Conservation (phyloP, 2,797 vertebrate genomes). For the Aplochiton taeniatus region DNA sequence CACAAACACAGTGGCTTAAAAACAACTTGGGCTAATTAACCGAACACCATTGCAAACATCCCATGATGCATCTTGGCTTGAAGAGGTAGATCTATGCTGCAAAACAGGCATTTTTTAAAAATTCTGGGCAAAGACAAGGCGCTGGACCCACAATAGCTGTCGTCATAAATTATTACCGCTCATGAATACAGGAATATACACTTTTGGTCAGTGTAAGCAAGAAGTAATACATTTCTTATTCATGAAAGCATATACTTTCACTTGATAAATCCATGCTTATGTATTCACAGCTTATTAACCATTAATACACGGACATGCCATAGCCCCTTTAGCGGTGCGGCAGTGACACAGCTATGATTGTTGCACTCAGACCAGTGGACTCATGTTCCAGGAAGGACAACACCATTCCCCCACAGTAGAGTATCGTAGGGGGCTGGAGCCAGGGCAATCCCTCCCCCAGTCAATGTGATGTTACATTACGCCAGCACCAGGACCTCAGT, state of each 20-base stretch:
- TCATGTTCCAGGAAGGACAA: too few relatives aligned
- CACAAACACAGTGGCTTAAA: background rate
- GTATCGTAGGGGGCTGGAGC: too few relatives aligned
- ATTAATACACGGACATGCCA: slow-evolving; percentile 6
- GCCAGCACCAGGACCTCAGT: slow-evolving; percentile 1
- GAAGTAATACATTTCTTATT: slow-evolving; percentile 45
- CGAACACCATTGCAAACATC: too few relatives aligned
- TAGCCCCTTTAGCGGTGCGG: background rate
- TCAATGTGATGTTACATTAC: too few relatives aligned
- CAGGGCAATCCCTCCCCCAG: too few relatives aligned
- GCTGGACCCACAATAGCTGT: slow-evolving; percentile 1
- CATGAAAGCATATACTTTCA: slow-evolving; percentile 26
- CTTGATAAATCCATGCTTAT: slow-evolving; percentile 31
- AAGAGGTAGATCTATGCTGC: background rate
- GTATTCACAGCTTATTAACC: slow-evolving; percentile 16
- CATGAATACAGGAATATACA: slow-evolving; percentile 36
- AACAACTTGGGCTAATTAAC: background rate
- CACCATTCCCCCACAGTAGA: too few relatives aligned
- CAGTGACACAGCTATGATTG: too few relatives aligned
- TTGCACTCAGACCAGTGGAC: too few relatives aligned
- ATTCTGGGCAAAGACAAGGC: background rate
- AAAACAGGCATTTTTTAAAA: background rate
- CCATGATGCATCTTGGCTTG: too few relatives aligned
- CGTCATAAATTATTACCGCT: slow-evolving; percentile 43
- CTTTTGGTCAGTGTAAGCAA: slow-evolving; percentile 40